Conservation (phyloP, 2,888 invertebrate genomes). For the Sicus ferrugineus region DNA sequence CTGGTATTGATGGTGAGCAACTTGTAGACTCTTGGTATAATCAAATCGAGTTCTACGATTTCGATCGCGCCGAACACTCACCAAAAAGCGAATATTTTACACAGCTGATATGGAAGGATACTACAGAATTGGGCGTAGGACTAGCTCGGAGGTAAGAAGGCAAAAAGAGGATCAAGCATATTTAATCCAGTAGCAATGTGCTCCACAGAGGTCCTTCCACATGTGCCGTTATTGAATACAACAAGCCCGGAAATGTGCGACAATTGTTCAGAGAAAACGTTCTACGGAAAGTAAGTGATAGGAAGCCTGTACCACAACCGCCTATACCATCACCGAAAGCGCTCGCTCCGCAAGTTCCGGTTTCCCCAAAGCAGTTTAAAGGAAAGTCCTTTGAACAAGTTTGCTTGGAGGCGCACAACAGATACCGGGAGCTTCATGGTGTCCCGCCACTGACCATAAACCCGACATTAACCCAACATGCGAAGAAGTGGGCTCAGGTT, state of each 20-base stretch:
- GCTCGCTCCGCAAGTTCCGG: no score
- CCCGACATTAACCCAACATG: conserved; percentile 71
- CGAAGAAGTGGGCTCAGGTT: conserved; percentile 78
- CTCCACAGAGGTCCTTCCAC: no score
- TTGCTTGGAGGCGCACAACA: conserved; percentile 71
- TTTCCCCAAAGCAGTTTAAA: no score
- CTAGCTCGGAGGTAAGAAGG: conserved; percentile 58
- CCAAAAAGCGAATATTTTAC: conserved; percentile 82
- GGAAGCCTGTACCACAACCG: no score
- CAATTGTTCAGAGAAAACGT: no score
- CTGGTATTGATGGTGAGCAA: not conserved
- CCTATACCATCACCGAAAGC: no score
- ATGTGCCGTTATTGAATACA: no score
- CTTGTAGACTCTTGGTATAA: conserved; percentile 71
- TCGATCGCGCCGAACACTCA: conserved; percentile 70
- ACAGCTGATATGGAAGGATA: conserved; percentile 84
- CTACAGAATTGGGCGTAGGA: conserved; percentile 79
- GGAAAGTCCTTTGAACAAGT: no score
- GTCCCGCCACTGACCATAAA: conserved; percentile 74
- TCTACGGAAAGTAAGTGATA: no score
- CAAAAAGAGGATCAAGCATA: no score
- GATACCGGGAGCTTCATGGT: conserved; percentile 74
- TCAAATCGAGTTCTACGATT: conserved; percentile 76
- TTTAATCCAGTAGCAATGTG: no score
- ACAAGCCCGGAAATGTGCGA: no score